phyloP scores from a whole-genome alignment of 2,113 vertebrate genomes.

The Toxostoma redivivum region DNA sequence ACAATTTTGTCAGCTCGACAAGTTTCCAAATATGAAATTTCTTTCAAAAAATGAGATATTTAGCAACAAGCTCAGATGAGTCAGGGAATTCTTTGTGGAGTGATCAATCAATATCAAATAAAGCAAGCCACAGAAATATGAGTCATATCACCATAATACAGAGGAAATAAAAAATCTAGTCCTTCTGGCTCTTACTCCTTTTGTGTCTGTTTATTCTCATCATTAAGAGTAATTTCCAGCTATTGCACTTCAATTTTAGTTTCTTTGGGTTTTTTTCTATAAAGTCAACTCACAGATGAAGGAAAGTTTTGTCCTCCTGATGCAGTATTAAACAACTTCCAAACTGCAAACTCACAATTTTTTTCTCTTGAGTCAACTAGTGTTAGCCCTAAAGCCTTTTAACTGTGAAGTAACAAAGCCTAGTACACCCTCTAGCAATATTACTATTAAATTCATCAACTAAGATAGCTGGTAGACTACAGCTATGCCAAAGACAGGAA shows the following conservation, averaged over 20 bases:
- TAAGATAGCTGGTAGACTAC: not conserved
- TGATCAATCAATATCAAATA: not conserved
- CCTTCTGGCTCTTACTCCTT: not conserved
- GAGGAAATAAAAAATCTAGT: not conserved
- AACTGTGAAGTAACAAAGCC: not conserved
- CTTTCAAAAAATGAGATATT: not conserved
- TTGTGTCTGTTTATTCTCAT: not conserved
- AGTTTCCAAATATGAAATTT: not conserved
- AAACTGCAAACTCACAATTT: not conserved
- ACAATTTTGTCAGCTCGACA: rapidly evolving
- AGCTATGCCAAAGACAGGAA: not conserved
- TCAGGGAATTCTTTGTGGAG: not conserved
- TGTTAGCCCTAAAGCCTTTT: not conserved
- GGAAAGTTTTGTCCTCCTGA: not conserved
- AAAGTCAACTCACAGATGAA: not conserved
- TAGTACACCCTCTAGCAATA: not conserved
- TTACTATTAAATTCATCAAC: not conserved
- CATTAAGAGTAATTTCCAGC: not conserved
- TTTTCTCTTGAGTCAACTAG: not conserved
- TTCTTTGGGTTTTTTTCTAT: not conserved
- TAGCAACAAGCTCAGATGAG: not conserved
- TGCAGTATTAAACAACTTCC: not conserved
- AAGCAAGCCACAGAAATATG: not conserved
- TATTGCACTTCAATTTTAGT: not conserved
- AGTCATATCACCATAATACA: not conserved